Evolutionary conservation across 2,888 invertebrate species (phyloP).

Genomic region (Drosophila seclusa): DNA sequence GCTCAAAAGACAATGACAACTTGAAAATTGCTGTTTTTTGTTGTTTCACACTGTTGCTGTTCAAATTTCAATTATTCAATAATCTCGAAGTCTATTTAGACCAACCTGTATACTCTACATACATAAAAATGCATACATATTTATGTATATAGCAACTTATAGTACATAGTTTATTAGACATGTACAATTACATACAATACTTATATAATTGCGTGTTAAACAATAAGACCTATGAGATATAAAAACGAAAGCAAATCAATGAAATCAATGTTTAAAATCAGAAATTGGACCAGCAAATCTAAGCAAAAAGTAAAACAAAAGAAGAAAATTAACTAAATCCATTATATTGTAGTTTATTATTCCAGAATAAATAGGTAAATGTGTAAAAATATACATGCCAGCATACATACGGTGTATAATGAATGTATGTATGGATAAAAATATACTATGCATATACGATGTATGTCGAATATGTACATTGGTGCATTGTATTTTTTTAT

Average conservation of each 20-base stretch:
- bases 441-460: conserved; percentile 29
- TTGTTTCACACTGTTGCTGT: conserved; percentile 37
- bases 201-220: conserved; percentile 32
- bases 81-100: conserved; percentile 11
- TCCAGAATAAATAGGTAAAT: conserved; percentile 23
- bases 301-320: conserved; percentile 27
- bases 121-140: conserved; percentile 5
- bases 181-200: conserved; percentile 27
- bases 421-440: conserved; percentile 7
- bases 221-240: conserved; percentile 28
- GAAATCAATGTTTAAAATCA: conserved; percentile 55
- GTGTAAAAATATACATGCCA: conserved; percentile 12
- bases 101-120: conserved; percentile 5
- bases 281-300: conserved; percentile 70
- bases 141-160: conserved; percentile 8
- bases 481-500: conserved; percentile 64
- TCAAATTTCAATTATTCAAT: conserved; percentile 33
- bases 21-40: conserved; percentile 17
- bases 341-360: conserved; percentile 27
- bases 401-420: conserved; percentile 19
- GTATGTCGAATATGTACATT: conserved; percentile 47
- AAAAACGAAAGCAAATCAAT: conserved; percentile 52
- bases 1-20: conserved; percentile 10
- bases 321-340: conserved; percentile 22
- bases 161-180: conserved; percentile 9